Percentiles rank a stretch among this genome's conserved stretches.
phyloP scores from a whole-genome alignment of 2,797 vertebrate genomes.

The Ctenopoma kingsleyae region DNA sequence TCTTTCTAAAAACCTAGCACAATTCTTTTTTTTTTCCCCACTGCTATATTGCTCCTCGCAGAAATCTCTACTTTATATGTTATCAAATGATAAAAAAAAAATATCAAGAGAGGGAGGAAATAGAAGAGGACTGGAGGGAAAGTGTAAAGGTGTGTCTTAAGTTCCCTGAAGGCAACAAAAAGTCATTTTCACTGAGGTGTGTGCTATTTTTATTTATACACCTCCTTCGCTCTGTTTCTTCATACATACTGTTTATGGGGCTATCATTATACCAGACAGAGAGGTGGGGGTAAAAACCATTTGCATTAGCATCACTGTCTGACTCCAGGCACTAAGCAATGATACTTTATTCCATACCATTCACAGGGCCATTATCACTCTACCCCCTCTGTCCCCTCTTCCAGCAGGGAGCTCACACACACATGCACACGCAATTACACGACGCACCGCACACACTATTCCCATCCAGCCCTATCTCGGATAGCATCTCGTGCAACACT shows the following conservation, averaged over 20 bases:
- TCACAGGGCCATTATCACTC: constrained; percentile 95
- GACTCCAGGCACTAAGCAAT: constrained; percentile 94
- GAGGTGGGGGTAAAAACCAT: constrained; percentile 81
- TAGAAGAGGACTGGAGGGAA: constrained; percentile 74
- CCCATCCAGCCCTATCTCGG: constrained; percentile 92
- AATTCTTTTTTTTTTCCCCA: constrained; percentile 58
- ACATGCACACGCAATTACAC: constrained; percentile 78
- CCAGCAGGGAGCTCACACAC: constrained; percentile 80
- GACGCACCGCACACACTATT: constrained; percentile 82
- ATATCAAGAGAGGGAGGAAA: constrained; percentile 78
- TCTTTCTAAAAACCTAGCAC: constrained; percentile 72
- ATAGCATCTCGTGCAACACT: constrained; percentile 91
- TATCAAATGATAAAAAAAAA: constrained; percentile 83
- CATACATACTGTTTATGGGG: constrained; percentile 87
- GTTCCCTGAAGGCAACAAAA: constrained; percentile 88
- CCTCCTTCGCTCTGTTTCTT: constrained; percentile 85
- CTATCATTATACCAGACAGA: constrained; percentile 89
- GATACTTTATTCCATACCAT: constrained; percentile 94
- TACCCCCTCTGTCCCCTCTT: constrained; percentile 84
- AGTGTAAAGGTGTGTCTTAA: constrained; percentile 82
- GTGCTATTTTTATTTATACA: constrained; percentile 88
- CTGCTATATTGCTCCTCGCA: constrained; percentile 74
- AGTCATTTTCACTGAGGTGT: constrained; percentile 88
- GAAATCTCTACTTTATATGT: constrained; percentile 83
- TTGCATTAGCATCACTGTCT: constrained; percentile 90